These are phyloP conservation scores for Hoplostethus mediterraneus DNA, from an alignment of 2,797 vertebrate species.

Conservation along the genomic window DNA sequence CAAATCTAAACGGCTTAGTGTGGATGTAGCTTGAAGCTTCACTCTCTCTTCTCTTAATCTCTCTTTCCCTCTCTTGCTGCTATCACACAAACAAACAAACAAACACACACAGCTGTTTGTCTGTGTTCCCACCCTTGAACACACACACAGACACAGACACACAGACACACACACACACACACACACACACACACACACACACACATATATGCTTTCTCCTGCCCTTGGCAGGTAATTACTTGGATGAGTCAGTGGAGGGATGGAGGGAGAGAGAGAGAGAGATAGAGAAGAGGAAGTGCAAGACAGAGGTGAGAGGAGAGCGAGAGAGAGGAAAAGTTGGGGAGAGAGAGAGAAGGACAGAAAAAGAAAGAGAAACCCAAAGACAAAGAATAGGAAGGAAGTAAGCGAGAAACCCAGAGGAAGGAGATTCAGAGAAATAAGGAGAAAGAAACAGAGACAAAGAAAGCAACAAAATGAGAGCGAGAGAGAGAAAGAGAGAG, in stretches of 20 bases:
- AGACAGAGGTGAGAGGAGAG: not conserved
- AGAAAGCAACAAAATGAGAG: not conserved
- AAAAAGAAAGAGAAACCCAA: not conserved
- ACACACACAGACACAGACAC: not conserved
- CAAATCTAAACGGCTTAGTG: too few species aligned
- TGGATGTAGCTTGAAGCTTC: too few species aligned
- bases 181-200: not conserved
- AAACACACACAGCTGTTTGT: slow-evolving; percentile 33
- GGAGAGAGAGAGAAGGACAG: not conserved
- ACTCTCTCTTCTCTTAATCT: slow-evolving; percentile 35
- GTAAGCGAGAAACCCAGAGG: not conserved
- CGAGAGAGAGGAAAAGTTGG: not conserved
- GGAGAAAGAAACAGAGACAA: not conserved
- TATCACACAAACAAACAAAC: slow-evolving; percentile 39
- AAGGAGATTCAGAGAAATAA: slow-evolving; percentile 6
- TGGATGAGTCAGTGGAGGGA: not conserved
- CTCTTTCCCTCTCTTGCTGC: not conserved
- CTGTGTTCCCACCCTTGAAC: slow-evolving; percentile 16
- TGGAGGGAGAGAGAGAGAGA: not conserved
- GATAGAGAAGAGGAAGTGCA: slow-evolving; percentile 4
- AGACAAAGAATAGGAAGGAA: slow-evolving; percentile 22
- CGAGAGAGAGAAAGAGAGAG: not conserved
- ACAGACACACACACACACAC: not conserved
- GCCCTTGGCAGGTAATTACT: not conserved
- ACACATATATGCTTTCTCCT: not conserved